A percentile compares a stretch with the other conserved stretches of the same genome.
Evolutionary conservation across 2,113 vertebrate genomes (phyloP).

Genomic region (Corythoichthys haematopterus): DNA sequence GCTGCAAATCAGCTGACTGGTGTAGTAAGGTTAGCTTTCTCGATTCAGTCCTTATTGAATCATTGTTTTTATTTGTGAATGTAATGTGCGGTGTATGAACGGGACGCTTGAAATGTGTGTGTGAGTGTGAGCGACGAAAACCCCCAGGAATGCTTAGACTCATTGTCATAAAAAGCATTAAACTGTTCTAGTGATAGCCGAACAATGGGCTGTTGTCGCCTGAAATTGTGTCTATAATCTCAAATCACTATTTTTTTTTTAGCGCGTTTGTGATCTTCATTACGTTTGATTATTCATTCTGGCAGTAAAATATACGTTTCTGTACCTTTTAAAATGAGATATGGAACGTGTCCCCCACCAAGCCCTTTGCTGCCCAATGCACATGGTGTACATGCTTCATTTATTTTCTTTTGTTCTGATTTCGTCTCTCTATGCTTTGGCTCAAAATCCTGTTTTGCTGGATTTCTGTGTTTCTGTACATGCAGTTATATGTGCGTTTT

Average conservation of each 20-base stretch:
- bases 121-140: constrained; percentile 6
- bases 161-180: constrained; percentile 33
- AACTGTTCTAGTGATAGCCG: constrained; percentile 20
- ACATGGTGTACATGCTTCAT: constrained; percentile 24
- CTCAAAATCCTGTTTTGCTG: constrained; percentile 11
- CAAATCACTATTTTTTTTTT: constrained; percentile 7
- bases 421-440: constrained; percentile 32
- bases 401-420: constrained; percentile 60
- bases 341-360: constrained; percentile 43
- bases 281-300: constrained; percentile 10
- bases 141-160: constrained; percentile 42
- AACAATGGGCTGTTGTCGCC: constrained; percentile 45
- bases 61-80: constrained; percentile 25
- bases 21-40: constrained; percentile 23
- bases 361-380: constrained; percentile 27
- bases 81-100: constrained; percentile 20
- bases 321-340: neutral
- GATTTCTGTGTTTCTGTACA: constrained; percentile 7
- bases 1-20: constrained; percentile 52
- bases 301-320: constrained; percentile 2
- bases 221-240: constrained; percentile 22
- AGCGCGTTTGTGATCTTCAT: neutral
- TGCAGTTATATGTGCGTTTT: neutral
- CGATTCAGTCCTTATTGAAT: constrained; percentile 7
- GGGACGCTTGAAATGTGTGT: constrained; percentile 6